These are phyloP conservation scores for Ashinkailepas kermadecensis DNA, from an alignment of 2,888 invertebrate species.

Conservation along the genomic window DNA sequence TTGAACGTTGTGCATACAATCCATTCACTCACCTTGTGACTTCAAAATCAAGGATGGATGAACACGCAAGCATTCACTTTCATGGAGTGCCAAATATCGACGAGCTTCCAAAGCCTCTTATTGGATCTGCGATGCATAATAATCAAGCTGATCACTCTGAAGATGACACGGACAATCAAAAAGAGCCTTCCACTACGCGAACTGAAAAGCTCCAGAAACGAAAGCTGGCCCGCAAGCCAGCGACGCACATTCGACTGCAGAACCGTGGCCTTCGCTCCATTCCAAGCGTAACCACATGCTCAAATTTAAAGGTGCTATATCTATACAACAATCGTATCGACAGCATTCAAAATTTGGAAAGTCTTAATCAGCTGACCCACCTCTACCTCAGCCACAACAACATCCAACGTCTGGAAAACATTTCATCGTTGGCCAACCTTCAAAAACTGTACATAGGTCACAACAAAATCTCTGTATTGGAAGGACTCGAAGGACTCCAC, in stretches of 20 bases:
- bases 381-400: background rate
- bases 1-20: background rate
- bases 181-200: background rate
- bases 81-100: background rate
- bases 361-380: background rate
- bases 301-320: background rate
- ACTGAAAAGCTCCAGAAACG: background rate
- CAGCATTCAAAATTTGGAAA: background rate
- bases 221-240: background rate
- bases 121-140: background rate
- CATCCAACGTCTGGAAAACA: background rate
- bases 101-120: background rate
- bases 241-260: background rate
- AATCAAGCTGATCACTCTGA: background rate
- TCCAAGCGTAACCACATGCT: background rate
- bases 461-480: conserved; percentile 3
- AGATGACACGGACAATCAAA: background rate
- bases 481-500: background rate
- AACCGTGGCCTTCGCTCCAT: background rate
- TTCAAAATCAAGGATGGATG: background rate
- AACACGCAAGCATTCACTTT: background rate
- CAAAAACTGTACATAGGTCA: conserved; percentile 1
- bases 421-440: background rate
- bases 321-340: background rate
- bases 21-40: background rate